These are phyloP conservation scores for Cephalotes varians DNA, from an alignment of 2,888 invertebrate species.

Conservation along the genomic window DNA sequence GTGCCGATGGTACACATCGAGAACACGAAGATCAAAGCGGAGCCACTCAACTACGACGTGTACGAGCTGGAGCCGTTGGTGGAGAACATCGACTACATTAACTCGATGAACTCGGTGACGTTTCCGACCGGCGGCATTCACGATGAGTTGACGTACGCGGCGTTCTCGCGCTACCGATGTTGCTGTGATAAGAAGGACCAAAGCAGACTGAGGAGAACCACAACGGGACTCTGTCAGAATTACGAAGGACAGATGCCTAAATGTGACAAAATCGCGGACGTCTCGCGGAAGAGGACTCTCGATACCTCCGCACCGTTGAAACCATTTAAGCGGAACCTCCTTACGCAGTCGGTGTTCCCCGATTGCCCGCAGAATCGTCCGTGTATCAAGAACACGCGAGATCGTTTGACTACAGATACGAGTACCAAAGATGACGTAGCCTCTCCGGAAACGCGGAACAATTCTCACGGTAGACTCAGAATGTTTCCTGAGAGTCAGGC, in stretches of 20 bases:
- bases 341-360: neutral
- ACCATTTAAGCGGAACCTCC: neutral
- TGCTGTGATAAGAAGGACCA: constrained; percentile 71
- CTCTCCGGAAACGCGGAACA: neutral
- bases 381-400: constrained; percentile 2
- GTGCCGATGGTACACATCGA: constrained; percentile 83
- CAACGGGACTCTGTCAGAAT: constrained; percentile 12
- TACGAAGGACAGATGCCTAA: constrained; percentile 46
- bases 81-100: constrained; percentile 68
- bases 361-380: constrained; percentile 43
- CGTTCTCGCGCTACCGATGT: constrained; percentile 71
- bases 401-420: constrained; percentile 33
- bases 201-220: constrained; percentile 51
- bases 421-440: constrained; percentile 34
- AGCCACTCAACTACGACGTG: constrained; percentile 76
- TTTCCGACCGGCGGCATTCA: constrained; percentile 60
- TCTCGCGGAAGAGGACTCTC: neutral
- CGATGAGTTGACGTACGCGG: constrained; percentile 60
- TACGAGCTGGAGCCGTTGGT: constrained; percentile 69
- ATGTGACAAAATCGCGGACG: constrained; percentile 9
- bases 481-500: neutral
- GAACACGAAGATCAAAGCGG: constrained; percentile 80
- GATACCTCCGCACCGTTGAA: neutral
- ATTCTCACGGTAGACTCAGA: neutral
- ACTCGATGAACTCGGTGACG: constrained; percentile 62